Evolutionary conservation across 2,113 vertebrate species (phyloP), one percentile per base, ranked within the genome.

Genomic region (Coryphaenoides rupestris): DNA sequence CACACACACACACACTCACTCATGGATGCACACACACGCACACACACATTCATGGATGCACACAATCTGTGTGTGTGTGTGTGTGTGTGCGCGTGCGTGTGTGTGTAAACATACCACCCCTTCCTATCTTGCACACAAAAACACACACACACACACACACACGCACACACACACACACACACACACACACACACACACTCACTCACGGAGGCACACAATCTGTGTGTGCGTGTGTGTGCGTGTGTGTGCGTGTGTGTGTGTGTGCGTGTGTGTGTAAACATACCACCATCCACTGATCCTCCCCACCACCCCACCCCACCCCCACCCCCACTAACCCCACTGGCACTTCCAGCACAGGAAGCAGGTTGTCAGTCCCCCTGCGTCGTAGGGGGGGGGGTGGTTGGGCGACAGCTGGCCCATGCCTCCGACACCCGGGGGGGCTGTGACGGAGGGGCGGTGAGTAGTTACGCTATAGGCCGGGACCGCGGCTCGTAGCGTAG

Each of bases 351-450:
- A 58, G 19, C 64, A 65, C 64, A 82, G 74, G 70, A 79, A 75
- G 59, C 66, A 58, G 57, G 63, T 56, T 68, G 65, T 72, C 70
- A 50, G 33, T 14, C 17, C 3, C 57, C 58, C 23, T n/a, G n/a
- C n/a, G n/a, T 40, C 46, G 52, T 53, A 17, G 50, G 45, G 50
- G 66, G 52, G n/a, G n/a, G n/a, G n/a, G n/a, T n/a, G n/a, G n/a
- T n/a, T n/a, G n/a, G n/a, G 57, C 53, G 73, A 74, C 74, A 82
- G 79, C 73, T 78, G 79, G 68, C 63, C 53, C 65, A 76, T 60
- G 55, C 52, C 55, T 47, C 52, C 58, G 59, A 60, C 62, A 55
- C 60, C 63, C 33, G 10, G 53, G 63, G 53, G 63, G 69, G 67
- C 53, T 40, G 28, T n/a, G n/a, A n/a, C 58, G 16, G 46, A 52